Conservation (phyloP, 2,113 vertebrate genomes). For the Montifringilla adamsi region DNA sequence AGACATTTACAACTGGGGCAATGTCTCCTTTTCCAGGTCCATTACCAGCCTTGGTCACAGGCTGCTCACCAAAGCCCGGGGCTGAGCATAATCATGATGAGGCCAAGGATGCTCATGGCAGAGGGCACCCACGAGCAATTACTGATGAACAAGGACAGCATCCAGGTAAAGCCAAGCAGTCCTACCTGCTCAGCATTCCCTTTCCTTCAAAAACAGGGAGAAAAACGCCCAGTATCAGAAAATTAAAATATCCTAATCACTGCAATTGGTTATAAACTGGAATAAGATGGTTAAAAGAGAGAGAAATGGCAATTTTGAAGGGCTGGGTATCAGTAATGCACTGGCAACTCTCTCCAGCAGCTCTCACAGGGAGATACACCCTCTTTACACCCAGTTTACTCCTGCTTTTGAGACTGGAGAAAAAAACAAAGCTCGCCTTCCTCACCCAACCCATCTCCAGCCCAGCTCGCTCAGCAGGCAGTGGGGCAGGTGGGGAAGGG, state of each 20-base stretch:
- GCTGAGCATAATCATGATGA: neutral
- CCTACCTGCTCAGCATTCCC: neutral
- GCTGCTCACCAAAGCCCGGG: accelerated
- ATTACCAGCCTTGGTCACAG: accelerated
- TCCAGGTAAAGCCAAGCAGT: neutral
- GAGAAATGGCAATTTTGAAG: neutral
- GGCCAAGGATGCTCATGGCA: neutral
- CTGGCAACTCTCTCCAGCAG: neutral
- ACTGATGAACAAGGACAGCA: neutral
- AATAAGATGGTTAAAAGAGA: neutral
- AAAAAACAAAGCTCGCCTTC: neutral
- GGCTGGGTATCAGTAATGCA: accelerated
- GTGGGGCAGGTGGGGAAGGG: neutral
- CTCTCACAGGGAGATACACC: neutral
- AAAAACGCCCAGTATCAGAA: neutral
- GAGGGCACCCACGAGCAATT: accelerated
- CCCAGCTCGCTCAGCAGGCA: neutral
- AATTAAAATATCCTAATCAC: neutral
- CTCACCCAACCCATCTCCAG: accelerated
- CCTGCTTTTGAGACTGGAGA: neutral
- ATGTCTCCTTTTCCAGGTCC: neutral
- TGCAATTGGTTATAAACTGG: accelerated
- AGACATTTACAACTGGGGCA: neutral
- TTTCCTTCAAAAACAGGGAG: neutral
- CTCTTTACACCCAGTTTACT: neutral